These are phyloP conservation scores for Bostrychus sinensis DNA, from an alignment of 2,113 vertebrate species.

Conservation along the genomic window DNA sequence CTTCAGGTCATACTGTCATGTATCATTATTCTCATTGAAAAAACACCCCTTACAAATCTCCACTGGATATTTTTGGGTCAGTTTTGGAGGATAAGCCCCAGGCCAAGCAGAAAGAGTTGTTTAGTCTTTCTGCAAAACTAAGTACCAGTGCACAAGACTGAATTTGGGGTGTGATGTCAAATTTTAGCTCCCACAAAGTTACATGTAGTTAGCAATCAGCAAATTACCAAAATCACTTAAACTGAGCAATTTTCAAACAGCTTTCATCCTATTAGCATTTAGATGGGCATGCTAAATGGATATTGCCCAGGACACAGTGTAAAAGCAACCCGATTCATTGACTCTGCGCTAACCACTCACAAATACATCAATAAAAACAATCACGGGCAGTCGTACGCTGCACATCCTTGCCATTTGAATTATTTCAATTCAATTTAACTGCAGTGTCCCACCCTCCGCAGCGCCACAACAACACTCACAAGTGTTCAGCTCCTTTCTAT, in stretches of 20 bases:
- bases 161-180: slow-evolving; percentile 31
- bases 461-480: slow-evolving; percentile 58
- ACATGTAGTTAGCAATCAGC: slow-evolving; percentile 68
- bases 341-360: slow-evolving; percentile 64
- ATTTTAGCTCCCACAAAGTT: slow-evolving; percentile 59
- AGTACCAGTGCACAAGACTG: too few relatives aligned
- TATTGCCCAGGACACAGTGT: slow-evolving; percentile 68
- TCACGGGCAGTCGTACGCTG: slow-evolving; percentile 49
- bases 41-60: slow-evolving; percentile 2
- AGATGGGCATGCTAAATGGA: slow-evolving; percentile 73
- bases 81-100: background rate
- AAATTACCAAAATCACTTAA: slow-evolving; percentile 58
- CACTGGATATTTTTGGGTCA: background rate
- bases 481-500: slow-evolving; percentile 72
- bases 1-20: slow-evolving; percentile 22
- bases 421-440: slow-evolving; percentile 80
- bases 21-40: slow-evolving; percentile 15
- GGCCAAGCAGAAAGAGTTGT: background rate
- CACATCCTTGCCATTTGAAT: slow-evolving; percentile 75
- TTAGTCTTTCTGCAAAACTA: background rate
- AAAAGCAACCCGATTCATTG: slow-evolving; percentile 68
- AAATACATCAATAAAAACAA: slow-evolving; percentile 76
- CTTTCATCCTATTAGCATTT: slow-evolving; percentile 79
- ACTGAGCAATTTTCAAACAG: slow-evolving; percentile 53
- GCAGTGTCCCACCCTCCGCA: slow-evolving; percentile 62